Evolutionary conservation across 2,113 vertebrate species (phyloP), one percentile per base, ranked within the genome.

Genomic region (Arvicanthis niloticus): DNA sequence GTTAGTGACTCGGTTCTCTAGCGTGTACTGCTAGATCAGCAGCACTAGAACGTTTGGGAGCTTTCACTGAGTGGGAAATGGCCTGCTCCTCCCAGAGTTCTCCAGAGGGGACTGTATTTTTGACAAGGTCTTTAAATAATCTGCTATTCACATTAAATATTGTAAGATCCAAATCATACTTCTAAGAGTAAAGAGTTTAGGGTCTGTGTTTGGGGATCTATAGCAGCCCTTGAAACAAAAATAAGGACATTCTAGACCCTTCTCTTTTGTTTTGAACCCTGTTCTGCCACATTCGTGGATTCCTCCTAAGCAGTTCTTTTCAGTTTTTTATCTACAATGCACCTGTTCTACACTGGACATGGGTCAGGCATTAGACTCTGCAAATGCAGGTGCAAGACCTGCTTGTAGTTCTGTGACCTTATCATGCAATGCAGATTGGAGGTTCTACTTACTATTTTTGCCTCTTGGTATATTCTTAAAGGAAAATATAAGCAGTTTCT

Each of bases 401-500:
- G 29, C 45, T 95, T 24, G 8, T 87, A 42, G 19, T 12, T 75
- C 1, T 87, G 7, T 93, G 76, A 73, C 88, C 88, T 10, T 82
- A 87, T 21, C 17, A 65, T 90, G 13, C 29, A 45, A 17, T 88
- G 96, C 51, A 91, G 75, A 95, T 87, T 86, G 88, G 80, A 76
- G 91, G 40, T 48, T 84, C 65, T 89, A 10, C 8, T 76, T 93
- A 15, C 40, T 73, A 0, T 89, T 81, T 95, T 58, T 94, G 7
- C 21, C 34, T 88, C 24, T 29, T 90, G 53, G 10, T 85, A 88
- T 88, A 68, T 88, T 45, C 0, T 88, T 92, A 26, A 77, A 48
- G 62, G 29, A 88, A 88, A 84, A 94, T 91, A 48, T 78, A 92
- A 91, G 60, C 31, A 78, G 16, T 92, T 86, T 70, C 42, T 96